Evolutionary conservation across 2,113 vertebrate species (phyloP).

Genomic region (Mormyrus iriodes): DNA sequence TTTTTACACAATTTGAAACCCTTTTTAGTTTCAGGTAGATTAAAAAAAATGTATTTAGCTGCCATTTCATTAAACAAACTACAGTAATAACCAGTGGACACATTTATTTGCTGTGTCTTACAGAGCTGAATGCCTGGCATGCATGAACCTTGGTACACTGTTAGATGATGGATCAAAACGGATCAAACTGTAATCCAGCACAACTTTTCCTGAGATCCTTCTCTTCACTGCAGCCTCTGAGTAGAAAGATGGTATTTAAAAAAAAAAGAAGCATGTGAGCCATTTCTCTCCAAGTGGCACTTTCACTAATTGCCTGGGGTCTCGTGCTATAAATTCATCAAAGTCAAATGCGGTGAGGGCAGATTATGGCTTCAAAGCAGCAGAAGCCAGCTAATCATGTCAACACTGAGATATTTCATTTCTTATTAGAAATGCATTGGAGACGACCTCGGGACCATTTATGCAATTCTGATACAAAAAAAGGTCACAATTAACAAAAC

Average conservation of each 20-base stretch:
- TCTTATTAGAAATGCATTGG: slow-evolving; percentile 31
- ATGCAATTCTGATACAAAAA: slow-evolving; percentile 10
- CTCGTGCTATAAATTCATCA: slow-evolving; percentile 51
- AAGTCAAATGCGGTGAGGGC: slow-evolving; percentile 47
- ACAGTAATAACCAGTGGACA: background rate
- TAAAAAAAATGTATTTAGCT: background rate
- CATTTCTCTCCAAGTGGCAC: slow-evolving; percentile 53
- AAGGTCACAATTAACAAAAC: background rate
- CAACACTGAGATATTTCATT: slow-evolving; percentile 37
- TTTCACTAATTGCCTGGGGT: slow-evolving; percentile 53
- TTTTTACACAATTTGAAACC: background rate
- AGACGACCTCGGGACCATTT: slow-evolving; percentile 12
- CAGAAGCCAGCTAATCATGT: slow-evolving; percentile 44
- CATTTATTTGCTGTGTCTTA: background rate
- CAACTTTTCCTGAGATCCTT: background rate
- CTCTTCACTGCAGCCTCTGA: background rate
- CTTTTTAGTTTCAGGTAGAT: background rate
- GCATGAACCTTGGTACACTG: background rate
- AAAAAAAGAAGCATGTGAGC: slow-evolving; percentile 38
- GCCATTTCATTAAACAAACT: background rate
- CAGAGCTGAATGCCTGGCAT: background rate
- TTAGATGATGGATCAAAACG: background rate
- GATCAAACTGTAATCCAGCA: slow-evolving; percentile 6
- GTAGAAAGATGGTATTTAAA: slow-evolving; percentile 24
- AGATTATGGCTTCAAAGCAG: slow-evolving; percentile 38